Base-by-base conservation (phyloP, 2,888 invertebrate species). In the Busseola fusca region DNA sequence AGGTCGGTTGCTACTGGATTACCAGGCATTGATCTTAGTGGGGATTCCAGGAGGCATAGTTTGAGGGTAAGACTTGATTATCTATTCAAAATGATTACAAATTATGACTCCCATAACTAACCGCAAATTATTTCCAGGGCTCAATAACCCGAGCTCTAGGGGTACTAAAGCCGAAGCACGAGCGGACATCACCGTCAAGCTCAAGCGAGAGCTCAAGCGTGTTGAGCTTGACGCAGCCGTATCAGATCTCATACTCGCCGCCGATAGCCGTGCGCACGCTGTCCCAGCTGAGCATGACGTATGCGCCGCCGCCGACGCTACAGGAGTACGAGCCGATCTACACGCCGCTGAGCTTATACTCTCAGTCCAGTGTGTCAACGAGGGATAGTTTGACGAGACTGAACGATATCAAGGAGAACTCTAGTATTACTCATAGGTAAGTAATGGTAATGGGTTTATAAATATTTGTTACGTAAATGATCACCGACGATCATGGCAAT, bases 81-180 rank as follows among this genome's bases (percentile, higher is more conserved):
- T 3, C 1, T 18, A 30, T 63, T 63, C 0, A 0, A 52, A 63
- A 52, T 63, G 1, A 7, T 52, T 1, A 16, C n/a, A n/a, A 30
- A 30, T 12, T 0, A 52, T 12, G 30, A 52, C 10, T 16, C 10
- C 10, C 30, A 30, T 7, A 56, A 59, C 6, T 64, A n/a, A 77
- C 27, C 21, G 16, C 0, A 3, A 25, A 50, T 87, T 91, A 59
- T 42, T 79, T 80, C n/a, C 94, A 97, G 97, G 97, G 97, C 77
- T 97, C 97, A 63, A 95, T 98, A 91, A 97, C 97, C 74, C 96
- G 97, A 75, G 98, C 97, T 6, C 93, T 98, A 54, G 97, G 98
- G 60, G 97, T 97, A 57, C 96, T 97, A 7, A 96, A 97, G 84
- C 96, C 96, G 72, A 96, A 96, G 80, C 94, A 95, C 79, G 97